Evolutionary conservation across 2,888 invertebrate species (phyloP).

Genomic region (Scaptomyza polygonia): DNA sequence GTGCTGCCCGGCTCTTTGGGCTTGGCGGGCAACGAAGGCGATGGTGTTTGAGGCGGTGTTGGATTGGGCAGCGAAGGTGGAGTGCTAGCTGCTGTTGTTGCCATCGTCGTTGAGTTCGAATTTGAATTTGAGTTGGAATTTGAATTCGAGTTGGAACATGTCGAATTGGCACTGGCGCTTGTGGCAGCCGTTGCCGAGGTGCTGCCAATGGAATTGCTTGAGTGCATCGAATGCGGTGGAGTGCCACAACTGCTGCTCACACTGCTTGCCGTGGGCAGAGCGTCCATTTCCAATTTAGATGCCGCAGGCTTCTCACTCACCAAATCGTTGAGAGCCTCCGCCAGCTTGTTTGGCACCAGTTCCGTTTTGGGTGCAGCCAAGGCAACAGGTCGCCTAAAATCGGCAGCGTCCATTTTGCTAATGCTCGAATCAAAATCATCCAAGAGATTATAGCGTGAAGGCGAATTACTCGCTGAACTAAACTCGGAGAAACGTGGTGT

Average conservation of each 20-base stretch:
- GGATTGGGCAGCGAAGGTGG: conserved; percentile 26
- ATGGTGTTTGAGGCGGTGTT: conserved; percentile 18
- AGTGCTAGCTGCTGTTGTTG: conserved; percentile 33
- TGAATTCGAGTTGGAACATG: conserved; percentile 54
- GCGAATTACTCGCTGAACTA: conserved; percentile 92
- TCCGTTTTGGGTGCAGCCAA: conserved; percentile 83
- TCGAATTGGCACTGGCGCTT: conserved; percentile 68
- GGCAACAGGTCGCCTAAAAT: conserved; percentile 85
- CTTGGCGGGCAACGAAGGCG: conserved; percentile 58
- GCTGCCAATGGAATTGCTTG: conserved; percentile 82
- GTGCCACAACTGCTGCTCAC: conserved; percentile 82
- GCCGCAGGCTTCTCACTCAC: conserved; percentile 64
- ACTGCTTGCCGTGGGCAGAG: conserved; percentile 71
- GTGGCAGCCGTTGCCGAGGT: conserved; percentile 82
- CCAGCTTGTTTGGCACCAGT: conserved; percentile 83
- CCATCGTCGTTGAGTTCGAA: conserved; percentile 34
- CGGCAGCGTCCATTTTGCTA: conserved; percentile 84
- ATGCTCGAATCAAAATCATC: conserved; percentile 87
- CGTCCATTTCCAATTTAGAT: conserved; percentile 42
- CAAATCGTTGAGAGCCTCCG: conserved; percentile 86
- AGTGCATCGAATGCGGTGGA: conserved; percentile 82
- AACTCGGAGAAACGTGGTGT: conserved; percentile 91
- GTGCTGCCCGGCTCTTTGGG: conserved; percentile 82
- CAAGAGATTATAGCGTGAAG: conserved; percentile 87
- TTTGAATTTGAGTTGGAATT: conserved; percentile 65